Base-by-base conservation (phyloP, 2,797 vertebrate species). In the Novumbra hubbsi region DNA sequence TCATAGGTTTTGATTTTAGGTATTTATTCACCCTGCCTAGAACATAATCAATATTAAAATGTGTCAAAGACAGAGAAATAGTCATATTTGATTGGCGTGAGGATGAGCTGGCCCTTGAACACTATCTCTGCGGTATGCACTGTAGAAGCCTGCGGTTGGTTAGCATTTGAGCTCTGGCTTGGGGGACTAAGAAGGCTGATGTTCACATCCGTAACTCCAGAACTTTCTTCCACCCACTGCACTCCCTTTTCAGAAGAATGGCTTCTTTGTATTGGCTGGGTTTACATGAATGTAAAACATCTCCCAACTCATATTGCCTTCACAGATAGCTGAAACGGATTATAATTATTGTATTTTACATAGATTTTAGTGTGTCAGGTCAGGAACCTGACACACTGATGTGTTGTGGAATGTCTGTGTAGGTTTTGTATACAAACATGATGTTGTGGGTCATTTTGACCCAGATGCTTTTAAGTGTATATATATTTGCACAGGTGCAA, bases 141-240 rank as follows among this genome's bases (percentile, higher is more conserved):
- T 57, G n/a, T 57, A 57, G 55, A 57, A 24, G 55, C 8, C 50
- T 16, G 7, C 48, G 9, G 27, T 27, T 11, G 27, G 8, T 27
- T 17, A 50, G 14, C 6, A 1, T 27, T 49, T 11, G 41, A 45
- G 24, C n/a, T 19, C 7, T 50, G 68, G 16, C 24, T 48, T 27
- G 16, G 48, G 48, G 8, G n/a, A 32, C 21, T 27, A 27, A 27
- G 32, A 60, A 11, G 15, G 15, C 12, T 15, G 57, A 28, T 60
- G 70, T 57, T 71, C 70, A 60, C 17, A 21, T 21, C 15, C 1
- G 16, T 49, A 50, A 49, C 49, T 28, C 68, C 68, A 34, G 21
- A 81, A 78, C 65, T n/a, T 73, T 76, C 80, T 82, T 75, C 83
- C 87, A 80, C 88, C 86, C 88, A 91, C 90, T 69, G 67, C 80